These are phyloP conservation scores for Harpagifer antarcticus DNA, from an alignment of 2,797 vertebrate species.

Conservation along the genomic window DNA sequence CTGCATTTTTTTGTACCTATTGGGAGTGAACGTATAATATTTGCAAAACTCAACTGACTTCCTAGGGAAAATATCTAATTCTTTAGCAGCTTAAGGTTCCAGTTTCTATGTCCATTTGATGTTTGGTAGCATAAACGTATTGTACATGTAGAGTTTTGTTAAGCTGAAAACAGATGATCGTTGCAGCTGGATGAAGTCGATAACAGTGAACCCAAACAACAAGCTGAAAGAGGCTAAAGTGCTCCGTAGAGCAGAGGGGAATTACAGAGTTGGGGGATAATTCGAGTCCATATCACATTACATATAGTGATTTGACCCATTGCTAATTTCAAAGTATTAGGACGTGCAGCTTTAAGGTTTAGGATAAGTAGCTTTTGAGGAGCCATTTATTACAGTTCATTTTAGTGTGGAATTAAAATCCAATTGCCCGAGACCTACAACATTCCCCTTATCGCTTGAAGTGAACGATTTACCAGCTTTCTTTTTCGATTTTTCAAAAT, in stretches of 20 bases:
- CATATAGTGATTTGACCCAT: background rate
- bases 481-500: slow-evolving; percentile 11
- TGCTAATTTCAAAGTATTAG: background rate
- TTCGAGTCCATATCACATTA: background rate
- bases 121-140: no score
- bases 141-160: no score
- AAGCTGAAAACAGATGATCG: background rate
- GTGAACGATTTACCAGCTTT: background rate
- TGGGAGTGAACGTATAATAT: no score
- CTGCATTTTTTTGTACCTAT: background rate
- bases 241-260: background rate
- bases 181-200: background rate
- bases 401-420: background rate
- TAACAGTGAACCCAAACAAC: background rate
- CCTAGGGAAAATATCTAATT: background rate
- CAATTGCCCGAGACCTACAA: background rate
- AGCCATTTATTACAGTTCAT: background rate
- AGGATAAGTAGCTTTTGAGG: background rate
- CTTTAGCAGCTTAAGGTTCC: background rate
- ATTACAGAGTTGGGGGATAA: background rate
- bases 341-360: background rate
- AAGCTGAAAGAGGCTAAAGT: background rate
- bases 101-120: background rate
- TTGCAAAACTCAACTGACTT: no score
- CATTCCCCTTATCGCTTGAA: background rate